Evolutionary conservation across 2,113 vertebrate species (phyloP), one percentile per base, ranked within the genome.

Genomic region (Solenodon paradoxus): DNA sequence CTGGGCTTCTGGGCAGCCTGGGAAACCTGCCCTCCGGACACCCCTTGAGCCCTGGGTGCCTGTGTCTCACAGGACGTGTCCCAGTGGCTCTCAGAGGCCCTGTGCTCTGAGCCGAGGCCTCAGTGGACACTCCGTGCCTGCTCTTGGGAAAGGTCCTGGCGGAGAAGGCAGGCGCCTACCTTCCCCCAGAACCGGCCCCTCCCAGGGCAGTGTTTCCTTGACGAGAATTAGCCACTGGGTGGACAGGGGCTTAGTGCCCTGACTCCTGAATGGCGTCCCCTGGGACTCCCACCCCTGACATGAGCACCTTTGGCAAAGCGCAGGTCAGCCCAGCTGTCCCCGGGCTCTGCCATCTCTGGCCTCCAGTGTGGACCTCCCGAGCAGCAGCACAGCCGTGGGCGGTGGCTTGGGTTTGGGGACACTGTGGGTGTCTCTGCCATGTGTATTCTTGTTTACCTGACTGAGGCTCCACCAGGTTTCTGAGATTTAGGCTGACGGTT

Each of bases 381-480:
- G 6, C n/a, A 9, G 9, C 53, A 47, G 45, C 12, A 1, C 13
- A 0, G 1, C 19, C n/a, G n/a, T n/a, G n/a, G n/a, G n/a, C n/a
- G n/a, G n/a, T n/a, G n/a, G n/a, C n/a, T n/a, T n/a, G n/a, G n/a
- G n/a, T n/a, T n/a, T 8, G n/a, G 77, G 51, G 22, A 45, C 19
- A 0, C 0, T 1, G 24, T 10, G 13, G 35, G 10, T 0, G 8
- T 57, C n/a, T 26, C 2, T 1, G 40, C 28, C 3, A 0, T 9
- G 38, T 5, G 32, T 63, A 26, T 71, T 32, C 49, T 49, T 38
- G 30, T 20, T 7, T 32, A 9, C 28, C 72, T 47, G 28, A 7
- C 38, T 7, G 30, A 38, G n/a, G n/a, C n/a, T n/a, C n/a, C n/a
- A n/a, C n/a, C n/a, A n/a, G n/a, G n/a, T n/a, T 5, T 22, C 17